Evolutionary conservation across 2,113 vertebrate genomes (phyloP).

Genomic region (Amazona guildingii): DNA sequence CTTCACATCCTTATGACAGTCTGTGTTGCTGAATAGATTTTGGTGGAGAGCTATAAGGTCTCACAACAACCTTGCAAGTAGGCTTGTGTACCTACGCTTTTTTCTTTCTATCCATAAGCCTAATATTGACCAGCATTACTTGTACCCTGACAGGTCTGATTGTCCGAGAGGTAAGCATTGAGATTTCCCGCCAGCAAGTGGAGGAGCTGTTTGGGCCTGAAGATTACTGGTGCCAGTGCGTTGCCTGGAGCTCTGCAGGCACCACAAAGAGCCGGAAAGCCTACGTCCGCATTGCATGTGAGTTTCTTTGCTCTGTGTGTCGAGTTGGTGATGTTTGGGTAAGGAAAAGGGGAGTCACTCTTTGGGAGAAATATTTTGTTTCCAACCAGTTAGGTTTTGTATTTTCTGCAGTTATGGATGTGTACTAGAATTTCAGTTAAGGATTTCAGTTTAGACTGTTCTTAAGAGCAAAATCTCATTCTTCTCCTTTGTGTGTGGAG

Average conservation of each 20-base stretch:
- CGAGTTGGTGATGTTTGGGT: accelerated
- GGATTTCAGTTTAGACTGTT: neutral
- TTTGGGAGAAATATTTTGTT: neutral
- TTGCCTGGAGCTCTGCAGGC: constrained; percentile 95
- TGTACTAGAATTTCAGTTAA: neutral
- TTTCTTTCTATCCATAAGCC: neutral
- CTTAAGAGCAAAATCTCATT: neutral
- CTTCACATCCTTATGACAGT: neutral
- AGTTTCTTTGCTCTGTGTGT: constrained; percentile 48
- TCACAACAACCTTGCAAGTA: neutral
- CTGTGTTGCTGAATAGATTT: neutral
- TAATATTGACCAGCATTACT: neutral
- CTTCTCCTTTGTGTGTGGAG: neutral
- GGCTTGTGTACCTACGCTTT: accelerated
- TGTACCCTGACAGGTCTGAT: constrained; percentile 83
- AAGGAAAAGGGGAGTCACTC: accelerated
- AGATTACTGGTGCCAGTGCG: constrained; percentile 97
- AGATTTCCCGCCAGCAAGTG: constrained; percentile 92
- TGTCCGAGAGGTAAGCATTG: constrained; percentile 93
- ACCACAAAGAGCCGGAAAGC: constrained; percentile 96
- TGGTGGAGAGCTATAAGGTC: neutral
- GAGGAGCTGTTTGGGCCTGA: constrained; percentile 93
- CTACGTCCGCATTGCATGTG: constrained; percentile 93
- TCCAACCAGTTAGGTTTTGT: neutral
- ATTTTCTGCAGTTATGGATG: neutral